Conservation (phyloP, 2,797 vertebrate species). For the Odontamblyopus lacepedii region DNA sequence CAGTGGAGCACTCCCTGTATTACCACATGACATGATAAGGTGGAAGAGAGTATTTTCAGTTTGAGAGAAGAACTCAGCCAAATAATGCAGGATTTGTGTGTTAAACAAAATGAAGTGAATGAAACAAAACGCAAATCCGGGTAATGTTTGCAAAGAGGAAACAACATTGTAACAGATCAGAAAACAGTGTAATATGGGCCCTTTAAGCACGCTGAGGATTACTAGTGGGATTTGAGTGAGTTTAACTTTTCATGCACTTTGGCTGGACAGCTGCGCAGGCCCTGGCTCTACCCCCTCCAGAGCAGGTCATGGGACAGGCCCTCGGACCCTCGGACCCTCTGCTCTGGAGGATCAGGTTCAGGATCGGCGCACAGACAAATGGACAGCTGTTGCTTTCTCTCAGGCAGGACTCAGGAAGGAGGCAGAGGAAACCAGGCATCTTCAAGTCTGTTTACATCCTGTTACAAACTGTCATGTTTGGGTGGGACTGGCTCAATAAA, state of each 20-base stretch:
- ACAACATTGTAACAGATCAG: no score
- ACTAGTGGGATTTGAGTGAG: constrained; percentile 22
- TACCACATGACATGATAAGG: no score
- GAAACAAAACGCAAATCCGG: no score
- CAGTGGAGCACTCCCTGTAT: no score
- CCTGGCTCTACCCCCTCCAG: constrained; percentile 32
- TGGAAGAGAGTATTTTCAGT: no score
- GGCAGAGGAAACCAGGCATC: constrained; percentile 20
- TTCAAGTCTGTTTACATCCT: constrained; percentile 11
- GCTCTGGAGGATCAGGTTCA: constrained; percentile 63
- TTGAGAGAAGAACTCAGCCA: no score
- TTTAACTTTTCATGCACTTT: constrained; percentile 28
- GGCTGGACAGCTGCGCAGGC: constrained; percentile 69
- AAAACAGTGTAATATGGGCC: no score
- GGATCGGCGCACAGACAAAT: constrained; percentile 65
- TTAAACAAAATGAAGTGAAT: no score
- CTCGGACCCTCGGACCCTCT: constrained; percentile 55
- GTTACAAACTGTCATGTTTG: neutral
- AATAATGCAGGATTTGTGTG: no score
- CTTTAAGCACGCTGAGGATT: constrained; percentile 23
- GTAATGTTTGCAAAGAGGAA: no score
- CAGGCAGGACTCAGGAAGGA: constrained; percentile 36
- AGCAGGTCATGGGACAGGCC: constrained; percentile 45
- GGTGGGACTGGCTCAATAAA: neutral
- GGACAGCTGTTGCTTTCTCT: constrained; percentile 77